phyloP scores from a whole-genome alignment of 1,140 invertebrate species.

The Caerostris darwini region DNA sequence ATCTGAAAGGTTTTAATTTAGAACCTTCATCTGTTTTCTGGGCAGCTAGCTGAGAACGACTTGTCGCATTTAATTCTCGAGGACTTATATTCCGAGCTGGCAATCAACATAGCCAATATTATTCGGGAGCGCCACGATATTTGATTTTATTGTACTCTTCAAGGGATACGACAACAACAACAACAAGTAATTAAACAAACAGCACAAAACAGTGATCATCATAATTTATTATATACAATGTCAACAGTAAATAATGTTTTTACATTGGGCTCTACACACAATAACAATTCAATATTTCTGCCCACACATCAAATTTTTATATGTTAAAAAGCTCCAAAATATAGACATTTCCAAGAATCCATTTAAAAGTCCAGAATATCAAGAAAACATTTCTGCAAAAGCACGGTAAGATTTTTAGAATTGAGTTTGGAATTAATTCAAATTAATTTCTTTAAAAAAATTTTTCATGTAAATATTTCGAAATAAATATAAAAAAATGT shows the following conservation, averaged over 20 bases:
- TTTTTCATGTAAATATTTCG: too few species aligned
- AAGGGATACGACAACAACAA: too few species aligned
- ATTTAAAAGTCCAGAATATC: not conserved
- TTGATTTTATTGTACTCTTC: too few species aligned
- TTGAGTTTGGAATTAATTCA: not conserved
- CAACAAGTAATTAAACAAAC: not conserved
- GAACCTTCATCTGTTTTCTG: too few species aligned
- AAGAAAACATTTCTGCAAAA: not conserved
- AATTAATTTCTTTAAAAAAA: not conserved
- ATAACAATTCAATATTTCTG: not conserved
- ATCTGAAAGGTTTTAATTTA: too few species aligned
- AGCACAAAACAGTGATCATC: not conserved
- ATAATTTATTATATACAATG: conserved; percentile 56
- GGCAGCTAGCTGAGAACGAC: too few species aligned
- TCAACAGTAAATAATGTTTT: conserved; percentile 45
- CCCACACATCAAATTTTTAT: not conserved
- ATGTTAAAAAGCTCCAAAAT: conserved; percentile 39
- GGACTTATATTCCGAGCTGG: too few species aligned
- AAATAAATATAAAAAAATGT: too few species aligned
- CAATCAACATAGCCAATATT: too few species aligned
- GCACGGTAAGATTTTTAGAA: not conserved
- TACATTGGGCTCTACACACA: conserved; percentile 23
- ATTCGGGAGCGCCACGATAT: too few species aligned
- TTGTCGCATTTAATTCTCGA: too few species aligned
- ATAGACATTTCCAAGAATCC: conserved; percentile 24